phyloP scores from a whole-genome alignment of 1,140 invertebrate species.

The Aphis gossypii region DNA sequence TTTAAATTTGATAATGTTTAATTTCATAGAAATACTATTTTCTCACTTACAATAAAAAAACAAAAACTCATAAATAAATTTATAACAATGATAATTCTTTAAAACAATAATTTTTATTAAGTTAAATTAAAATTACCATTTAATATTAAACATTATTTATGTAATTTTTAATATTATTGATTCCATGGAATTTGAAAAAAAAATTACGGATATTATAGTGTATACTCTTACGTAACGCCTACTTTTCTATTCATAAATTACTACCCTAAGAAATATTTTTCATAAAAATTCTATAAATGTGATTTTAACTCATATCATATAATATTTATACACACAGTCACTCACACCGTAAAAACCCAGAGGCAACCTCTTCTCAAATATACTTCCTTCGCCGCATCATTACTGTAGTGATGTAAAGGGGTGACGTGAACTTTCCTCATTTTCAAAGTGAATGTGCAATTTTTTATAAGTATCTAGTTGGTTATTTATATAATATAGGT shows the following conservation, averaged over 20 bases:
- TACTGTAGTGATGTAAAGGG: neutral
- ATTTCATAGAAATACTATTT: too few species aligned
- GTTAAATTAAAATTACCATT: neutral
- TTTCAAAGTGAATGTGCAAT: slow-evolving; percentile 1
- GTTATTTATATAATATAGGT: neutral
- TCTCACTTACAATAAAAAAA: too few species aligned
- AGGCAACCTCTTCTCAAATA: neutral
- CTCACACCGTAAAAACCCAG: neutral
- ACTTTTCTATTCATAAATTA: neutral
- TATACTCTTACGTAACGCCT: neutral
- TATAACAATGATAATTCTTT: too few species aligned
- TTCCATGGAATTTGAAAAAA: neutral
- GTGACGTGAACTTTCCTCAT: neutral
- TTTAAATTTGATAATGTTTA: too few species aligned
- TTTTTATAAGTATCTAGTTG: slow-evolving; percentile 11
- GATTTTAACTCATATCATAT: neutral
- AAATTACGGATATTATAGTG: neutral
- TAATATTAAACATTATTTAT: neutral
- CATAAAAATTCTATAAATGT: neutral
- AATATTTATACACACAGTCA: neutral
- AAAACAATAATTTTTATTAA: neutral
- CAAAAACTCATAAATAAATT: too few species aligned
- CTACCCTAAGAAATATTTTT: neutral
- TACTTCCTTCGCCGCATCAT: neutral
- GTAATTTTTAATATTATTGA: too few species aligned